A percentile compares a stretch with the other conserved stretches of the same genome.
phyloP scores from a whole-genome alignment of 2,888 invertebrate species.

The Macroteleia sp. region DNA sequence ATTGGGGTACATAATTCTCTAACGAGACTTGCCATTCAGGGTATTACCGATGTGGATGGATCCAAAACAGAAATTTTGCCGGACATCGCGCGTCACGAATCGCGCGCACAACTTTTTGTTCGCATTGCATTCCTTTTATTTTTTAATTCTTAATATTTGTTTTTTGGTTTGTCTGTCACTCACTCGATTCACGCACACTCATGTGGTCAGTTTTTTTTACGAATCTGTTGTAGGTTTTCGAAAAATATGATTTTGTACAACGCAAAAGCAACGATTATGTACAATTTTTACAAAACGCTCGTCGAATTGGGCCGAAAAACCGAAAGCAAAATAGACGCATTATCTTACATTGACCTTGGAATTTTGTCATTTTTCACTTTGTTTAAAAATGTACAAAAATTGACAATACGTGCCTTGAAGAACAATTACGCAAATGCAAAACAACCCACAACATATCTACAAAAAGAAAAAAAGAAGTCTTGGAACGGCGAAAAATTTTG shows the following conservation, averaged over 20 bases:
- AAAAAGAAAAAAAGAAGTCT: slow-evolving; percentile 56
- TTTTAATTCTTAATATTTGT: slow-evolving; percentile 6
- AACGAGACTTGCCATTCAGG: slow-evolving; percentile 88
- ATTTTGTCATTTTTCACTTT: slow-evolving; percentile 19
- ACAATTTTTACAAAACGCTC: slow-evolving; percentile 55
- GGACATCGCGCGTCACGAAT: slow-evolving; percentile 69
- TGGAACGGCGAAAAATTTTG: slow-evolving; percentile 77
- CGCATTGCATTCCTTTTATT: neutral
- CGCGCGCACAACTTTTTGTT: slow-evolving; percentile 41
- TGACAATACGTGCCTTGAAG: slow-evolving; percentile 48
- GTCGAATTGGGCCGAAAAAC: slow-evolving; percentile 52
- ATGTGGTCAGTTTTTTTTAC: slow-evolving; percentile 63
- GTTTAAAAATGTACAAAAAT: slow-evolving; percentile 41
- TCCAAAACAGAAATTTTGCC: slow-evolving; percentile 82
- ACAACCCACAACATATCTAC: slow-evolving; percentile 63
- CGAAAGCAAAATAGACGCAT: slow-evolving; percentile 35
- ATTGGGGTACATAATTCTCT: slow-evolving; percentile 68
- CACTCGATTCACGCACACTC: slow-evolving; percentile 59
- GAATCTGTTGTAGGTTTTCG: slow-evolving; percentile 66
- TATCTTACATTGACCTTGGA: slow-evolving; percentile 29
- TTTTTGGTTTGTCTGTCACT: slow-evolving; percentile 59
- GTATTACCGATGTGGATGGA: slow-evolving; percentile 87
- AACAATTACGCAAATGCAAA: slow-evolving; percentile 24
- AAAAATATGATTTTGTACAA: slow-evolving; percentile 59
- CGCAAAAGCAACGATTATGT: slow-evolving; percentile 55